Evolutionary conservation across 2,888 invertebrate genomes (phyloP).

Genomic region (Nymphalis c-album): DNA sequence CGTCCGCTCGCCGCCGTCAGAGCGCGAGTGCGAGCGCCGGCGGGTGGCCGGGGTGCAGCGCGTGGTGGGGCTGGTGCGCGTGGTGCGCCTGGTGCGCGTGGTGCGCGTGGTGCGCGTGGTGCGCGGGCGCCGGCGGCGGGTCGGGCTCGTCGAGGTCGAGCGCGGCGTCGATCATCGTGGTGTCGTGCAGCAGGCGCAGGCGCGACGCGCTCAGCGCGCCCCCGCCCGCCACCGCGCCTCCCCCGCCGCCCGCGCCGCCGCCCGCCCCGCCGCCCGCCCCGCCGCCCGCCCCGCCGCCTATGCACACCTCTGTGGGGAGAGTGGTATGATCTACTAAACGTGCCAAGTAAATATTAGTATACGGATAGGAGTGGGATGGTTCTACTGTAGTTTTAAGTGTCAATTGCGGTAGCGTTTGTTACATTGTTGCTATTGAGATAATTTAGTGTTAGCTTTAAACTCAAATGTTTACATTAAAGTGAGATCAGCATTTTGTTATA

Average conservation of each 20-base stretch:
- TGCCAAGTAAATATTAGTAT: background rate
- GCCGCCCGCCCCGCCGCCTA: slow-evolving; percentile 32
- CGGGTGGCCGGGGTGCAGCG: slow-evolving; percentile 26
- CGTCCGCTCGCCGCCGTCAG: slow-evolving; percentile 33
- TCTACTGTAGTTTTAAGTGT: no score
- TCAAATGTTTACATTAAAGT: no score
- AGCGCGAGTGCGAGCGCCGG: slow-evolving; percentile 39
- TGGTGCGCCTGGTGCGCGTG: background rate
- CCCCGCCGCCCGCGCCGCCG: slow-evolving; percentile 43
- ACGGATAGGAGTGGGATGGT: background rate
- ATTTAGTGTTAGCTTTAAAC: no score
- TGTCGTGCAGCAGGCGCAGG: slow-evolving; percentile 89
- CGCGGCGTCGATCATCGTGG: slow-evolving; percentile 95
- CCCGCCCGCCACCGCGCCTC: slow-evolving; percentile 58
- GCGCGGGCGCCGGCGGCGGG: slow-evolving; percentile 58
- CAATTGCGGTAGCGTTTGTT: no score
- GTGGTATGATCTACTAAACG: background rate
- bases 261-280: slow-evolving; percentile 30
- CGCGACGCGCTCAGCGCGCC: slow-evolving; percentile 84
- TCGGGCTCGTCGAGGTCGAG: slow-evolving; percentile 93
- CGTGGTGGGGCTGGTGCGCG: slow-evolving; percentile 24
- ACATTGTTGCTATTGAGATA: no score
- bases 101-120: slow-evolving; percentile 29
- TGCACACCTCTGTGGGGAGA: slow-evolving; percentile 43
- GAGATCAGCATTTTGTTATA: no score